Base-by-base conservation (phyloP, 2,113 vertebrate species). In the Daubentonia madagascariensis region DNA sequence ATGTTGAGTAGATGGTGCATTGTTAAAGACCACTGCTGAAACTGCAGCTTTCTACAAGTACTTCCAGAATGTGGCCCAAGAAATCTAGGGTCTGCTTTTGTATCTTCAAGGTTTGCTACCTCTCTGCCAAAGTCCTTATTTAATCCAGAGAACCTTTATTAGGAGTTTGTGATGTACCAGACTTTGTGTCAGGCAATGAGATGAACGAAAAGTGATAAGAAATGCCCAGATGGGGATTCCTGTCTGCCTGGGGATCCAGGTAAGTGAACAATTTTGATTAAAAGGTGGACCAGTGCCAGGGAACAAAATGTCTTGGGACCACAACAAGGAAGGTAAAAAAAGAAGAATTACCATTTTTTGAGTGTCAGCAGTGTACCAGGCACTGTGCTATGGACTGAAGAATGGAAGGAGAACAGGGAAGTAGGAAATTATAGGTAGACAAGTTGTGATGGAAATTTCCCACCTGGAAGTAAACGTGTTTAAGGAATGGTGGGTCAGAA, bases 351-450 rank as follows among this genome's bases (percentile, higher is more conserved):
- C 59, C 43, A 0, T 17, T 4, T 93, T 63, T 48, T 35, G 43
- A 85, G 43, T 10, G 23, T 75, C 18, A 13, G 0, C 6, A 28
- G 9, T 16, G 10, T 81, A 43, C 16, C n/a, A 54, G 79, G 28
- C 3, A 2, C 30, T 48, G n/a, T 23, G 30, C 32, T 17, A 0
- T 32, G 17, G 14, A n/a, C 3, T 14, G 1, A 25, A 37, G 20
- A 23, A 72, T 1, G 2, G n/a, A 68, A 75, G 6, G 28, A 30
- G 50, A 70, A 50, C 9, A 43, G 63, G 32, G 57, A 61, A 35
- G 78, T 23, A n/a, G 40, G 20, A 10, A 73, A 11, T 3, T 37
- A 35, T 45, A 16, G 50, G 20, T n/a, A 54, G 4, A 7, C 9
- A 70, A 40, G 18, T 72, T n/a, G 30, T 2, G 68, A 16, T 2